These are phyloP conservation scores for Bradypodion pumilum DNA, from an alignment of 2,797 vertebrate species.

Conservation along the genomic window DNA sequence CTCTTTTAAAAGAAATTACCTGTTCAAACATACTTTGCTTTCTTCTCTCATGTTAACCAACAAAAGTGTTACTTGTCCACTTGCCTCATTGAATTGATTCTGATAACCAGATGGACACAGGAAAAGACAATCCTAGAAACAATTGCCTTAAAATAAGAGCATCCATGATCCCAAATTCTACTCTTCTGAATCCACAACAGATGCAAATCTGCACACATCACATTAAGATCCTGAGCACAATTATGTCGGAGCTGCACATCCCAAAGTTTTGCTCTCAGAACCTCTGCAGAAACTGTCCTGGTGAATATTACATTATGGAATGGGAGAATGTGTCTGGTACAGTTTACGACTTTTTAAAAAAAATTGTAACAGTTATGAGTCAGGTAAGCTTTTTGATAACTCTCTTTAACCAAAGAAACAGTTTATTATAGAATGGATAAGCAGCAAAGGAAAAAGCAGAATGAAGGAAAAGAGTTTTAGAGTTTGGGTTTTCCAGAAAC, in stretches of 20 bases:
- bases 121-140: background rate
- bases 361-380: background rate
- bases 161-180: background rate
- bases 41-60: slow-evolving; percentile 15
- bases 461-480: background rate
- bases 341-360: background rate
- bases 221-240: background rate
- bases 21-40: slow-evolving; percentile 6
- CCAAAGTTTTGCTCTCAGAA: background rate
- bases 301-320: background rate
- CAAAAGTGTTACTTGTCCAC: background rate
- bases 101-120: background rate
- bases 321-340: background rate
- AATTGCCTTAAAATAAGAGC: background rate
- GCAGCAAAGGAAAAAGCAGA: slow-evolving; percentile 29
- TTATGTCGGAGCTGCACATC: background rate
- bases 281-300: background rate
- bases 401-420: background rate
- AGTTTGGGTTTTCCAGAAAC: slow-evolving; percentile 12
- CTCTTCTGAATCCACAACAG: background rate
- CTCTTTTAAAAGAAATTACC: background rate
- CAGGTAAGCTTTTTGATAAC: background rate
- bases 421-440: slow-evolving; percentile 26
- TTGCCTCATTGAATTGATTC: background rate
- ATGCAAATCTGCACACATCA: background rate